phyloP scores from a whole-genome alignment of 2,797 vertebrate species.

The Geotrypetes seraphini region DNA sequence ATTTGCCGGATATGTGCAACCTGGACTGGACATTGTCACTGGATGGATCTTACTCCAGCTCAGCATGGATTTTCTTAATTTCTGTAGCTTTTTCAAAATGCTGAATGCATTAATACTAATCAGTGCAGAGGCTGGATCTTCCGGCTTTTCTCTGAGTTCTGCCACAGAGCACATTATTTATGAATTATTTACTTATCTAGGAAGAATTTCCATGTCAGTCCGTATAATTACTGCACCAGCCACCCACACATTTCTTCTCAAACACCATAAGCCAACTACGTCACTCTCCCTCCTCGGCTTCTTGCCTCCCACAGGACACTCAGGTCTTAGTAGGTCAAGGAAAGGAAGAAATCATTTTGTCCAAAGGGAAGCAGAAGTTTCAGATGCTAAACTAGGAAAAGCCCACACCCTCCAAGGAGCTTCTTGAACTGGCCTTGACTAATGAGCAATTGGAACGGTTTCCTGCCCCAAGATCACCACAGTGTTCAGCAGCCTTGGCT shows the following conservation, averaged over 20 bases:
- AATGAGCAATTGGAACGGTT: conserved; percentile 14
- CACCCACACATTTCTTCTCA: conserved; percentile 32
- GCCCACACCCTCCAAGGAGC: conserved; percentile 14
- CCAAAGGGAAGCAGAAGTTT: conserved; percentile 33
- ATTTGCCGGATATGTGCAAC: too few relatives aligned
- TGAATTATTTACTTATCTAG: conserved; percentile 34
- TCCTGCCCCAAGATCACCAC: conserved; percentile 27
- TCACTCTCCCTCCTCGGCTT: conserved; percentile 23
- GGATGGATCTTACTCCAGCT: too few relatives aligned
- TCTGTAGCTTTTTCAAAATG: too few relatives aligned
- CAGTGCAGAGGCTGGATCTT: conserved; percentile 3
- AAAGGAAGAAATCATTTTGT: conserved; percentile 16
- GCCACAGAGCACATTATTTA: conserved; percentile 14
- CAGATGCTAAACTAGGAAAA: conserved; percentile 29
- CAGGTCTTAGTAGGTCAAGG: conserved; percentile 23
- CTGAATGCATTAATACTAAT: too few relatives aligned
- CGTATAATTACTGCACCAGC: conserved; percentile 27
- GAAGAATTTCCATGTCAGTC: conserved; percentile 9
- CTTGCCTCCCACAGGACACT: conserved; percentile 34
- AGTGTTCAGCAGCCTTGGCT: conserved; percentile 12
- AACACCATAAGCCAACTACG: conserved; percentile 26
- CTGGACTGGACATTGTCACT: too few relatives aligned
- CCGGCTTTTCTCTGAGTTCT: too few relatives aligned
- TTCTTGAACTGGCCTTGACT: conserved; percentile 42
- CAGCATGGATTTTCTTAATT: too few relatives aligned